Evolutionary conservation across 1,140 invertebrate species (phyloP), one percentile per base, ranked within the genome.

Genomic region (Hormaphis cornu): DNA sequence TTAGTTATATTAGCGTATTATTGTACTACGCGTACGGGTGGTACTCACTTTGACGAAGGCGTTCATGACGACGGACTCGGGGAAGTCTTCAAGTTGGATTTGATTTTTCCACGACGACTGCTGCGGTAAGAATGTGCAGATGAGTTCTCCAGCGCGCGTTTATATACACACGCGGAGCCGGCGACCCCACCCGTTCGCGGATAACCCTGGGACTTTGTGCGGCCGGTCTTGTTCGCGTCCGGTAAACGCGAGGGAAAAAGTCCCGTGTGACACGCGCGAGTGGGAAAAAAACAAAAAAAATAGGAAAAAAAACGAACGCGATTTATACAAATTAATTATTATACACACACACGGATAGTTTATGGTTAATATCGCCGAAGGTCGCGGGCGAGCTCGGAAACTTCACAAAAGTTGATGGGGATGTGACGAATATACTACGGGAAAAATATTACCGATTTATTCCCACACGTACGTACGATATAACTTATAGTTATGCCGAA

Each of bases 1-100:
- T n/a, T n/a, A n/a, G n/a, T n/a, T n/a, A n/a, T n/a, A n/a, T n/a
- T n/a, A n/a, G n/a, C n/a, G n/a, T 33, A 33, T 33, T 6, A 9
- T 6, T 33, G 9, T 4, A 33, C 9, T 7, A 44, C 12, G 4
- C 18, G 18, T 44, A 14, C 14, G 16, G 18, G 6, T 50, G 4
- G 4, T 50, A 50, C 58, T 63, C 35, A 63, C 61, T 66, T 66
- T 66, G 20, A 66, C 61, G 61, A 66, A 33, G 20, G 61, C 16
- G 6, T 66, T 66, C 61, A 66, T 66, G 18, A 18, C 22, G 46
- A 22, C 3, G 2, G 2, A 6, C 20, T 50, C 1, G n/a, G n/a
- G n/a, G 4, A 6, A 6, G 30, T 33, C 16, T 50, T 50, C 6
- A 7, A 20, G 4, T 14, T 26, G 58, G 26, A 10, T 30, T 33